Conservation (phyloP, 2,113 vertebrate species). For the Paratilapia polleni region DNA sequence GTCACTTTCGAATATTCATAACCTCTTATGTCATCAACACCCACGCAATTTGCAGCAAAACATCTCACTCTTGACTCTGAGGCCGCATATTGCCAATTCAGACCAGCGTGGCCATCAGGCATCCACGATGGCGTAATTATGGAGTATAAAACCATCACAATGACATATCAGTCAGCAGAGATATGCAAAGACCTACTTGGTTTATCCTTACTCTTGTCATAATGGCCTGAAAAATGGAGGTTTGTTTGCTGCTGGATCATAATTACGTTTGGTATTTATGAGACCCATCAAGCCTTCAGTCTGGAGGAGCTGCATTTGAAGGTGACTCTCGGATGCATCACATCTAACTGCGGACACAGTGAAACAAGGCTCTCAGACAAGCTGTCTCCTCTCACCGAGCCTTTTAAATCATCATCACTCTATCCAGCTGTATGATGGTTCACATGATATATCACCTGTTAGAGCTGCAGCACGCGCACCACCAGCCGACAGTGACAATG, state of each 20-base stretch:
- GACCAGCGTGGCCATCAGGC: constrained; percentile 58
- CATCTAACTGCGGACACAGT: constrained; percentile 57
- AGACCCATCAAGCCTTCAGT: constrained; percentile 76
- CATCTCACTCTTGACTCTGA: constrained; percentile 50
- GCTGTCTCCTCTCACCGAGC: constrained; percentile 71
- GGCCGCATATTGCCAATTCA: constrained; percentile 10
- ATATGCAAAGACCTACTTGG: constrained; percentile 67
- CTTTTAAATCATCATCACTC: constrained; percentile 82
- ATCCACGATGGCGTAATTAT: constrained; percentile 73
- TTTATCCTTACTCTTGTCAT: constrained; percentile 69
- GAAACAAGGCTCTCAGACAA: constrained; percentile 77
- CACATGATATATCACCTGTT: constrained; percentile 72
- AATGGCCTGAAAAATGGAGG: constrained; percentile 65
- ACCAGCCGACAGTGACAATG: constrained; percentile 57
- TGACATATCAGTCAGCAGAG: constrained; percentile 73
- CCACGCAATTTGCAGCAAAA: constrained; percentile 55
- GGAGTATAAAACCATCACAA: constrained; percentile 76
- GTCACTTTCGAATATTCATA: constrained; percentile 73
- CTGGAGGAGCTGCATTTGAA: constrained; percentile 71
- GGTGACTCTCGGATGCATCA: constrained; percentile 78
- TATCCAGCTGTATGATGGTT: constrained; percentile 63
- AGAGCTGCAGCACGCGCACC: constrained; percentile 41
- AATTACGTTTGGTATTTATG: constrained; percentile 79
- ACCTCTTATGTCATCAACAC: constrained; percentile 60
- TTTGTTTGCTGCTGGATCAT: constrained; percentile 70